Evolutionary conservation across 2,888 invertebrate species (phyloP).

Genomic region (Lochmaea capreae): DNA sequence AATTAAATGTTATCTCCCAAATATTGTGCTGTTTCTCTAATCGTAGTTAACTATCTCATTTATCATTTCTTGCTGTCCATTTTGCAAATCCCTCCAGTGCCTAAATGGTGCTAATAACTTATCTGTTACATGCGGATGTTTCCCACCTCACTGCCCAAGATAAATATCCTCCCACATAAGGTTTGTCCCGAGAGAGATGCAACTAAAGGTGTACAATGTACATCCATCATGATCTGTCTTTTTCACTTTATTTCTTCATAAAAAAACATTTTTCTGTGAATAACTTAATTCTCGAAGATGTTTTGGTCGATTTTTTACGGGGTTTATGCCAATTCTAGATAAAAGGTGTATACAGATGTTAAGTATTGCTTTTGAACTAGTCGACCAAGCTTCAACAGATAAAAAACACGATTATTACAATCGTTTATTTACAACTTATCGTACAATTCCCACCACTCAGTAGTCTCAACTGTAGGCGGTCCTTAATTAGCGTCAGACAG

Average conservation of each 20-base stretch:
- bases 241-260: slow-evolving; percentile 33
- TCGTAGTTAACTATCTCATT: slow-evolving; percentile 22
- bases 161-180: slow-evolving; percentile 26
- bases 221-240: slow-evolving; percentile 34
- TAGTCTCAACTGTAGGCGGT: no score
- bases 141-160: slow-evolving; percentile 33
- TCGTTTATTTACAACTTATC: no score
- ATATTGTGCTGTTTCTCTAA: slow-evolving; percentile 6
- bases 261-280: slow-evolving; percentile 36
- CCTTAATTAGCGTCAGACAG: no score
- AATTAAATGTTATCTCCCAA: not conserved
- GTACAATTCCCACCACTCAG: no score
- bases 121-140: slow-evolving; percentile 32
- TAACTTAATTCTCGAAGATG: slow-evolving; percentile 28
- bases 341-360: no score
- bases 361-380: no score
- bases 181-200: slow-evolving; percentile 25
- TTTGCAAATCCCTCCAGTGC: slow-evolving; percentile 29
- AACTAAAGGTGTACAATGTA: slow-evolving; percentile 20
- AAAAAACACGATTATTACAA: no score
- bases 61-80: slow-evolving; percentile 32
- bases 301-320: slow-evolving; percentile 1
- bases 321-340: not conserved
- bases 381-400: no score
- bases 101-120: slow-evolving; percentile 32